Base-by-base conservation (phyloP, 2,113 vertebrate genomes). In the Struthidea cinerea region DNA sequence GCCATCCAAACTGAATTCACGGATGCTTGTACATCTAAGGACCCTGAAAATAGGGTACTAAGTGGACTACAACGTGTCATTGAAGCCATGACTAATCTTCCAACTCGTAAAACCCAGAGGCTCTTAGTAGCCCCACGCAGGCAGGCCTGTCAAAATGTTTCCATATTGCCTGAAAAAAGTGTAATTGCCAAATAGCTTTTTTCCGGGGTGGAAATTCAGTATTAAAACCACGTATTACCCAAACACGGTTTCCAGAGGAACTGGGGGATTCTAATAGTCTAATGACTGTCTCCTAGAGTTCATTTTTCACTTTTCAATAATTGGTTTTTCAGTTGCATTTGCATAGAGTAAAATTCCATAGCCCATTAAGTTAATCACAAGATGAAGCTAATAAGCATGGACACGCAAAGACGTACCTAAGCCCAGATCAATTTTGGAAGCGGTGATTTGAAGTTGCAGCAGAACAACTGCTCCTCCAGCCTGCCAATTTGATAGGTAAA, bases 241-340 rank as follows among this genome's bases (percentile, higher is more conserved):
- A 93, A 91, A 96, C 10, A 37, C 85, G 46, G 95, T 81, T 92
- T 96, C 95, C 93, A 97, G 87, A 96, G 93, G 94, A 97, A 95
- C 89, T 85, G 46, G 90, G 92, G 94, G 96, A 95, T 95, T 97
- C 95, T 95, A 91, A 88, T 77, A 96, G 87, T 93, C 92, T 98
- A 97, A 98, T 96, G 96, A 97, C 97, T 98, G 96, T 96, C 97
- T 97, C 92, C 87, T 91, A 11, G 42, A 98, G 96, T 98, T 98
- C 97, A 98, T 98, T 98, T 98, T 96, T 98, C 97, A 98, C 93
- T 95, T 93, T 86, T 95, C 97, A 87, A 94, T 98, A 98, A 98
- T 97, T 98, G 97, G 95, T 95, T 97, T 97, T 97, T 97, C 97
- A 96, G 95, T 73, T 97, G 94, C 91, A 96, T 96, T 97, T 97